Base-by-base conservation (phyloP, 2,888 invertebrate species). In the Tetragnatha montana region DNA sequence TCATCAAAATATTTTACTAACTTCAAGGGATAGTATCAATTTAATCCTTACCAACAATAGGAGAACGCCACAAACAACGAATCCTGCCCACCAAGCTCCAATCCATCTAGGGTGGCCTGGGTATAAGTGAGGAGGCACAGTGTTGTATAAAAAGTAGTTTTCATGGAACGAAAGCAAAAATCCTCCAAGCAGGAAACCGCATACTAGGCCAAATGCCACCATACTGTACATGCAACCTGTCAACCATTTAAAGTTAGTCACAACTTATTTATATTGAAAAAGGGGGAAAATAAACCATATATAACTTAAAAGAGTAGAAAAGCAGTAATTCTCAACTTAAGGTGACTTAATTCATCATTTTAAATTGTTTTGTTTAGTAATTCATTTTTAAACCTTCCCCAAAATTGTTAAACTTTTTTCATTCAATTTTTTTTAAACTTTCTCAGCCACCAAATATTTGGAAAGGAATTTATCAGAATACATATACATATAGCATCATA, bases 61-160 rank as follows among this genome's bases (percentile, higher is more conserved):
- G 0, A 98, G 95, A 69, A 97, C 94, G 7, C 98, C 98, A 92
- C 97, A 97, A n/a, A 98, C 95, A 81, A 98, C 94, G 94, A 98
- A 98, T 17, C 98, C 98, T 69, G 97, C 97, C 97, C 97, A 97
- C 97, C 97, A 97, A 96, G 97, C 97, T 91, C 97, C 97, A 22
- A 97, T 96, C 97, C 97, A 97, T 92, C 96, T 95, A 91, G 96
- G 96, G 93, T 97, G 97, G 49, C 96, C 96, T 3, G 97, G 96
- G 94, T 96, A 97, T 96, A 92, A 88, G 73, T 91, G 91, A 19
- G 87, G 51, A 74, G 93, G 81, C 92, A 92, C 21, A 93, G 92
- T 73, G 91, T 91, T 81, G 92, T 92, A 93, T 51, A 96, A 96
- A 92, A 98, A 96, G 0, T 97, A 96, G 93, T 98, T 97, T 96